Evolutionary conservation across 2,888 invertebrate genomes (phyloP).

Genomic region (Azorinus chamasolen): DNA sequence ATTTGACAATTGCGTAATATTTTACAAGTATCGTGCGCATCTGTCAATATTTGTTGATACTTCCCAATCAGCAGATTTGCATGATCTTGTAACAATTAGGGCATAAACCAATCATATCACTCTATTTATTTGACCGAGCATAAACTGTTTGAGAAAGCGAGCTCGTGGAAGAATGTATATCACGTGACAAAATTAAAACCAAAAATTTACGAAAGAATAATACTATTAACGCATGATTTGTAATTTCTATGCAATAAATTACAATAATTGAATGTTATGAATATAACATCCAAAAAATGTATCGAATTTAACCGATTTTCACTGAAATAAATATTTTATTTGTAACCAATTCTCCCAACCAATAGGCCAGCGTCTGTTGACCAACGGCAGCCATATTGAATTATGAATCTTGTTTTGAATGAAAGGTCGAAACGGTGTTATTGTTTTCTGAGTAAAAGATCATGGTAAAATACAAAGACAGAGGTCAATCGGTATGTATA

Average conservation of each 20-base stretch:
- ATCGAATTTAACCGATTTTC: not conserved
- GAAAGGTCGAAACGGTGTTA: conserved; percentile 41
- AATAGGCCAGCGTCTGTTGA: conserved; percentile 73
- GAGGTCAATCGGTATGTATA: conserved; percentile 52
- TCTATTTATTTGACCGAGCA: conserved; percentile 72
- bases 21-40: too few relatives aligned
- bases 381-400: conserved; percentile 78
- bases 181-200: conserved; percentile 30
- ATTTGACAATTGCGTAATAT: too few relatives aligned
- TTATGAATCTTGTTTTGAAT: conserved; percentile 64
- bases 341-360: conserved; percentile 75
- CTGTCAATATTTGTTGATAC: too few relatives aligned
- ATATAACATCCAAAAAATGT: conserved; percentile 7
- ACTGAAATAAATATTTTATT: conserved; percentile 8
- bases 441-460: conserved; percentile 48
- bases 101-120: conserved; percentile 78
- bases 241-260: too few relatives aligned
- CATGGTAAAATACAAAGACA: conserved; percentile 65
- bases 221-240: too few relatives aligned
- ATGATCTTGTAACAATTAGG: conserved; percentile 74
- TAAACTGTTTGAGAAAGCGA: conserved; percentile 76
- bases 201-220: too few relatives aligned
- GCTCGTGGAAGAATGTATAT: conserved; percentile 63
- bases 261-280: too few relatives aligned
- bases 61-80: too few relatives aligned